phyloP scores from a whole-genome alignment of 2,888 invertebrate species.

The Melipona beecheii region DNA sequence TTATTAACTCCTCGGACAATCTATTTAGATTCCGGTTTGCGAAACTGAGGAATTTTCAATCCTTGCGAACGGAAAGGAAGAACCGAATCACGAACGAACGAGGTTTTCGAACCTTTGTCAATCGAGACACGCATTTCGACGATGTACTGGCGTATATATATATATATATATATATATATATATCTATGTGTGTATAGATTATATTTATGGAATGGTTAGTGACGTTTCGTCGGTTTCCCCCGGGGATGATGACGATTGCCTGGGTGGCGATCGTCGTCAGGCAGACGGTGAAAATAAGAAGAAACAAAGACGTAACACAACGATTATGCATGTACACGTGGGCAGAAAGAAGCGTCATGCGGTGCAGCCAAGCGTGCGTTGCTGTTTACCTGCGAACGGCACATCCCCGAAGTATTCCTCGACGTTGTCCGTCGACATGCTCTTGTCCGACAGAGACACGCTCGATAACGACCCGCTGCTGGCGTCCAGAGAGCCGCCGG shows the following conservation, averaged over 20 bases:
- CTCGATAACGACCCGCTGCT: slow-evolving; percentile 91
- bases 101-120: background rate
- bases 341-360: slow-evolving; percentile 83
- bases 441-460: slow-evolving; percentile 89
- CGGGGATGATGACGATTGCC: slow-evolving; percentile 44
- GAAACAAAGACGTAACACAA: slow-evolving; percentile 81
- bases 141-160: background rate
- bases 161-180: too few relatives aligned
- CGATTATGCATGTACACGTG: slow-evolving; percentile 83
- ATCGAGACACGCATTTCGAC: background rate
- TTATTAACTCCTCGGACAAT: background rate
- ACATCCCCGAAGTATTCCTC: slow-evolving; percentile 94
- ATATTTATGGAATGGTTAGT: background rate
- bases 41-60: too few relatives aligned
- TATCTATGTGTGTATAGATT: background rate
- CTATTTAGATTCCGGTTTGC: background rate
- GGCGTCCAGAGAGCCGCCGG: slow-evolving; percentile 84
- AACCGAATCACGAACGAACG: background rate
- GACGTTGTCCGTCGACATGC: slow-evolving; percentile 93
- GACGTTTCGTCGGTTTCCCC: slow-evolving; percentile 6
- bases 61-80: too few relatives aligned
- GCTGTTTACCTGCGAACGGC: slow-evolving; percentile 92
- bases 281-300: slow-evolving; percentile 72
- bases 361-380: slow-evolving; percentile 84
- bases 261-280: slow-evolving; percentile 62